A percentile compares a stretch with the other conserved stretches of the same genome.
Conservation (phyloP, 2,888 invertebrate species). For the Eristalis pertinax region DNA sequence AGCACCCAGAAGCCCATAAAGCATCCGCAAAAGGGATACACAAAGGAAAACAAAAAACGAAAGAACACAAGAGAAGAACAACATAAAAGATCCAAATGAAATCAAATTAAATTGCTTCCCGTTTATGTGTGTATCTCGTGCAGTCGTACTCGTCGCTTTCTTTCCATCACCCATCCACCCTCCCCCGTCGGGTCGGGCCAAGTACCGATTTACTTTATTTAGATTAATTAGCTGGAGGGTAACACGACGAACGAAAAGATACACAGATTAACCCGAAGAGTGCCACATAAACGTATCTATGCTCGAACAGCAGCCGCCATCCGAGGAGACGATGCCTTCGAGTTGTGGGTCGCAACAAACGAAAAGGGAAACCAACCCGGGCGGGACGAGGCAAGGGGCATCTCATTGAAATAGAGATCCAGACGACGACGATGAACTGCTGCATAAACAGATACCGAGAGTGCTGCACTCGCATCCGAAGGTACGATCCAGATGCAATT, state of each 20-base stretch:
- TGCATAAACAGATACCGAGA: constrained; percentile 28
- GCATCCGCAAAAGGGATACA: not conserved
- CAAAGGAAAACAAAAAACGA: not conserved
- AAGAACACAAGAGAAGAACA: not conserved
- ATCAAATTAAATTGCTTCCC: constrained; percentile 71
- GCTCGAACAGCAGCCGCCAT: not conserved
- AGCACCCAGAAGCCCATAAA: not conserved
- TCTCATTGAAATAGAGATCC: not conserved
- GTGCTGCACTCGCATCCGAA: constrained; percentile 27
- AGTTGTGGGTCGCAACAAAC: not conserved
- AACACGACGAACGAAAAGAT: constrained; percentile 57
- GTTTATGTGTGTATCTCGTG: constrained; percentile 53
- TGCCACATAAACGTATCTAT: not conserved
- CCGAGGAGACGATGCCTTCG: not conserved
- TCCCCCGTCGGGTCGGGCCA: not conserved
- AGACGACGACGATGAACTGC: constrained; percentile 17
- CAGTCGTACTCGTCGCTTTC: constrained; percentile 29
- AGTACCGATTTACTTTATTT: constrained; percentile 72
- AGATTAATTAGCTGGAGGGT: constrained; percentile 70
- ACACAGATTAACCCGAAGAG: constrained; percentile 58
- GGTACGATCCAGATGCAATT: constrained; percentile 56
- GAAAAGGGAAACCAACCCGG: not conserved
- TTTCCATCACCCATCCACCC: too few species aligned
- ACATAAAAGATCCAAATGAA: constrained; percentile 21
- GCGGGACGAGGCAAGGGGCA: not conserved